Evolutionary conservation across 2,113 vertebrate genomes (phyloP).

Genomic region (Chionis minor): DNA sequence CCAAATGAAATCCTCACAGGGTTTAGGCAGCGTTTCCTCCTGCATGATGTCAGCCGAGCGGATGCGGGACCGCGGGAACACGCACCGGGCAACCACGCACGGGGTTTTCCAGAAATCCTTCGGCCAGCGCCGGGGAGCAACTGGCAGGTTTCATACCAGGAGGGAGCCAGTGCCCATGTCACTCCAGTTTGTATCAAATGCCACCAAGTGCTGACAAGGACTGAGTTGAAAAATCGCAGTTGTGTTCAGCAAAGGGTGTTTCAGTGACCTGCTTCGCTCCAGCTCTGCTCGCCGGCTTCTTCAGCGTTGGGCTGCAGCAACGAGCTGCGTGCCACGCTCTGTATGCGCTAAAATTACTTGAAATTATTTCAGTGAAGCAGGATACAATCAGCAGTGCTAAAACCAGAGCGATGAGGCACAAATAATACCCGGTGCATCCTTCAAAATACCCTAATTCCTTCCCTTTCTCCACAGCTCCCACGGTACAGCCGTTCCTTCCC

Average conservation of each 20-base stretch:
- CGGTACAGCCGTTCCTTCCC: not conserved
- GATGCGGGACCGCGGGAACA: not conserved
- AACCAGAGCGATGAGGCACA: not conserved
- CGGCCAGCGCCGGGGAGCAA: not conserved
- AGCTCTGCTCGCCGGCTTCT: not conserved
- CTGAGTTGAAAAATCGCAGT: not conserved
- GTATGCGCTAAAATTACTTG: not conserved
- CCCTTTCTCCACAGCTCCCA: not conserved
- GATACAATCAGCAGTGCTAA: not conserved
- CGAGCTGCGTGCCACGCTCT: not conserved
- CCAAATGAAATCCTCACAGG: not conserved
- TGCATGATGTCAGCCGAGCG: fast-evolving
- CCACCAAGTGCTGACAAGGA: not conserved
- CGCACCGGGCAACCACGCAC: fast-evolving
- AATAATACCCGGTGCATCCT: not conserved
- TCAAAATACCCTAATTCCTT: not conserved
- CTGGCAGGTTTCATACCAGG: fast-evolving
- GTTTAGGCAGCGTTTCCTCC: not conserved
- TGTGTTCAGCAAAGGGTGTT: not conserved
- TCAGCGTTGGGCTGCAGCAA: not conserved
- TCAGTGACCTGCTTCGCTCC: not conserved
- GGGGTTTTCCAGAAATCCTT: not conserved
- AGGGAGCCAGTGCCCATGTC: not conserved
- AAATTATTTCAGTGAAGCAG: not conserved
- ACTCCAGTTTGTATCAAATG: not conserved